Conservation (phyloP, 2,113 vertebrate genomes). For the Platysternon megacephalum region DNA sequence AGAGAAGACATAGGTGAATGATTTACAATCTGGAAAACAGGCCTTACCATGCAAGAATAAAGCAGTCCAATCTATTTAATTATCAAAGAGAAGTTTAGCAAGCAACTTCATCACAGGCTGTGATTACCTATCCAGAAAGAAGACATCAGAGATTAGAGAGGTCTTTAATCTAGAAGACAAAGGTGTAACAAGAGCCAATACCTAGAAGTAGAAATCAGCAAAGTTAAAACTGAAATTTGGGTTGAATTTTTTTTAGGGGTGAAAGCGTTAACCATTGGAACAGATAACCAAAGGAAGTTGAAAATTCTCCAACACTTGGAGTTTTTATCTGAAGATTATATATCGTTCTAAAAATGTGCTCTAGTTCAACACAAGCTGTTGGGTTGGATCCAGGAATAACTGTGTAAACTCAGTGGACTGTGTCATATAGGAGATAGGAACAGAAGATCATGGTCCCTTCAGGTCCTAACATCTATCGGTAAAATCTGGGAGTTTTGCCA, state of each 20-base stretch:
- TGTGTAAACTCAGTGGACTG: accelerated
- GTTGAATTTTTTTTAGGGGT: not conserved
- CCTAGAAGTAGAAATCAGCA: not conserved
- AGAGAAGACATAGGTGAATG: accelerated
- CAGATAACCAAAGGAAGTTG: not conserved
- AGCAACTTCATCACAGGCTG: not conserved
- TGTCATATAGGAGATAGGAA: not conserved
- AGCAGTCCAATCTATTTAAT: not conserved
- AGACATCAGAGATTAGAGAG: not conserved
- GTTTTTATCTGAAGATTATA: not conserved
- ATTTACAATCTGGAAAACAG: not conserved
- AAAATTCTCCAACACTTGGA: not conserved
- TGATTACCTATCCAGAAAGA: not conserved
- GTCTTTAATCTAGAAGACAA: not conserved
- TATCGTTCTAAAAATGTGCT: not conserved
- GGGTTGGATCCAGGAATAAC: not conserved
- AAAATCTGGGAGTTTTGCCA: not conserved
- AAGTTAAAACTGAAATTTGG: not conserved
- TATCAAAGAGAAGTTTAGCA: not conserved
- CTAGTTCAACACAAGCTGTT: not conserved
- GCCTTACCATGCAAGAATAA: not conserved
- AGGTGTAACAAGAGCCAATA: not conserved
- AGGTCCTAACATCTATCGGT: not conserved
- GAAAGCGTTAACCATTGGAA: no score
- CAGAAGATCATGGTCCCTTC: not conserved